A percentile compares a stretch with the other conserved stretches of the same genome.
phyloP scores from a whole-genome alignment of 2,797 vertebrate species.

The Sciaenops ocellatus region DNA sequence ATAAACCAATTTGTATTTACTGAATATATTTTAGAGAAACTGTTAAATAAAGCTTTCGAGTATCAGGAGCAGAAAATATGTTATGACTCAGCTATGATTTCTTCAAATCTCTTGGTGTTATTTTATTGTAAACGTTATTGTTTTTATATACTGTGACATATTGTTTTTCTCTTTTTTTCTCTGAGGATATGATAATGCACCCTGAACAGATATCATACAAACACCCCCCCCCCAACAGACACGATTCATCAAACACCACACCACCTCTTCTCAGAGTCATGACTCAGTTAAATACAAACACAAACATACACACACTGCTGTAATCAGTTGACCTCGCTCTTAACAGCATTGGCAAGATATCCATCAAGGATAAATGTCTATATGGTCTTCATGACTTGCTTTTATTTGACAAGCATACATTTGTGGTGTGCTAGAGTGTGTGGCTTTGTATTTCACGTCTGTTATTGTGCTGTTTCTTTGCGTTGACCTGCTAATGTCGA shows the following conservation, averaged over 20 bases:
- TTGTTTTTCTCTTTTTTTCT: slow-evolving; percentile 4
- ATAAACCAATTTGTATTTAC: slow-evolving; percentile 13
- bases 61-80: slow-evolving; percentile 10
- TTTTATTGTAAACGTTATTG: neutral
- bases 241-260: neutral
- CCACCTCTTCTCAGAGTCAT: neutral
- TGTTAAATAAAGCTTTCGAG: slow-evolving; percentile 17
- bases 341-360: neutral
- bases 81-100: slow-evolving; percentile 41
- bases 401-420: neutral
- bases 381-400: neutral
- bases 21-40: slow-evolving; percentile 17
- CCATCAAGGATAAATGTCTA: neutral
- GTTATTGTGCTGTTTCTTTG: neutral
- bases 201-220: neutral
- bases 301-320: neutral
- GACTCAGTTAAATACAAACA: neutral
- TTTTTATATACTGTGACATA: slow-evolving; percentile 5
- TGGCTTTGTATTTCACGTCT: neutral
- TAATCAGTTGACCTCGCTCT: neutral
- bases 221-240: neutral
- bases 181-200: neutral
- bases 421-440: neutral
- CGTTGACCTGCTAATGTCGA: neutral
- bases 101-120: slow-evolving; percentile 1